These are phyloP conservation scores for Trissolcus brochymenae DNA, from an alignment of 2,888 invertebrate species.

Conservation along the genomic window DNA sequence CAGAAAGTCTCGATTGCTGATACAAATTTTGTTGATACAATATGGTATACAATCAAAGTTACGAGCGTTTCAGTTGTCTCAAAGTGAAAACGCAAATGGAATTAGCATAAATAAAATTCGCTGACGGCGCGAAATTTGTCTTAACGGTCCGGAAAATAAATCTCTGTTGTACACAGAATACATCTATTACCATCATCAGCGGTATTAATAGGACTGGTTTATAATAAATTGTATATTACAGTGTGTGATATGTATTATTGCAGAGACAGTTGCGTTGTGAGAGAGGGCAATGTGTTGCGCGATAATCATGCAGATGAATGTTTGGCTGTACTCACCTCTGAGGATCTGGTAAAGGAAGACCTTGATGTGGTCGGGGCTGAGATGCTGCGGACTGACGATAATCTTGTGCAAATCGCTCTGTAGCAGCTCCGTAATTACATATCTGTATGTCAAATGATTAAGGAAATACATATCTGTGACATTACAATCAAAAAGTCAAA, in stretches of 20 bases:
- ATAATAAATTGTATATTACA: constrained; percentile 37
- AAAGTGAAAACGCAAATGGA: too few species aligned
- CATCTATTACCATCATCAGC: constrained; percentile 9
- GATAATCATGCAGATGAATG: constrained; percentile 43
- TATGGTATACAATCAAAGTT: too few species aligned
- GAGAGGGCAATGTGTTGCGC: constrained; percentile 24
- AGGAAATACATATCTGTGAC: constrained; percentile 65
- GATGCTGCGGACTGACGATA: constrained; percentile 99
- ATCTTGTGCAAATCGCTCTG: constrained; percentile 99
- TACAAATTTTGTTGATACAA: too few species aligned
- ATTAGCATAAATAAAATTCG: too few species aligned
- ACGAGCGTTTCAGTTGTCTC: too few species aligned
- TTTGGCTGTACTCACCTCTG: constrained; percentile 84
- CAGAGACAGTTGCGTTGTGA: constrained; percentile 23
- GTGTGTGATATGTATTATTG: constrained; percentile 21
- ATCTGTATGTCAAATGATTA: constrained; percentile 80
- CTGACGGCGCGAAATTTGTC: too few species aligned
- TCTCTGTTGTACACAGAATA: too few species aligned
- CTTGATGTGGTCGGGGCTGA: constrained; percentile 99
- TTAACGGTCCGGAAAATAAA: too few species aligned
- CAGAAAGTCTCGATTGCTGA: too few species aligned
- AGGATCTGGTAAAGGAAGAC: constrained; percentile 99
- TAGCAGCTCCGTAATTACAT: constrained; percentile 99
- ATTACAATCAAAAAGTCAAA: constrained; percentile 41
- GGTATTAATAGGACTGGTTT: constrained; percentile 11